Evolutionary conservation across 2,888 invertebrate genomes (phyloP).

Genomic region (Pilophorus perplexus): DNA sequence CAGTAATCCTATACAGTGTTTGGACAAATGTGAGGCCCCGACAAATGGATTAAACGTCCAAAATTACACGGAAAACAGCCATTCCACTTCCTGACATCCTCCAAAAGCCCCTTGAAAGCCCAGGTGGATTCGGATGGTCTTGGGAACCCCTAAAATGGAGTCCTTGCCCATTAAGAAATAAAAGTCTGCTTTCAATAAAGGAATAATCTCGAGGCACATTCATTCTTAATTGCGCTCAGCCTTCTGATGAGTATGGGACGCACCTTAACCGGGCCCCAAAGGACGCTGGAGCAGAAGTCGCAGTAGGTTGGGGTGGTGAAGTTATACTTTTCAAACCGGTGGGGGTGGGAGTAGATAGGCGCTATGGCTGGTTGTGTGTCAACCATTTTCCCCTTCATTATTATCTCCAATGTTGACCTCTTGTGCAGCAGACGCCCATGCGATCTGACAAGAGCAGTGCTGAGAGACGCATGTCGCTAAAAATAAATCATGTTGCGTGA

Average conservation of each 20-base stretch:
- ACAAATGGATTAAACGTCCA: too few species aligned
- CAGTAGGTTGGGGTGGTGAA: conserved; percentile 84
- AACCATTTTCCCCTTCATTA: conserved; percentile 75
- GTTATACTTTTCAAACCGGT: conserved; percentile 80
- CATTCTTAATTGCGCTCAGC: too few species aligned
- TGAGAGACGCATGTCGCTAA: conserved; percentile 80
- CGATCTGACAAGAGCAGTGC: conserved; percentile 79
- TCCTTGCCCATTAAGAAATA: too few species aligned
- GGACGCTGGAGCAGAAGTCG: conserved; percentile 81
- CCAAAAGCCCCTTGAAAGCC: too few species aligned
- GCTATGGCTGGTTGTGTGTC: conserved; percentile 51
- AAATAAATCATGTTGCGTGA: conserved; percentile 49
- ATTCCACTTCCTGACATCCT: too few species aligned
- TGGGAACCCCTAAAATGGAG: too few species aligned
- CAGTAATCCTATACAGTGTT: too few species aligned
- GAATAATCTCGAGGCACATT: too few species aligned
- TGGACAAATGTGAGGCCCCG: too few species aligned
- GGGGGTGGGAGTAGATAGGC: conserved; percentile 68
- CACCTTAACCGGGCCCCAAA: conserved; percentile 89
- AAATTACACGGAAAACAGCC: too few species aligned
- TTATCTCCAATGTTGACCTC: conserved; percentile 83
- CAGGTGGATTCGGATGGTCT: too few species aligned
- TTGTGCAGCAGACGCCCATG: conserved; percentile 84
- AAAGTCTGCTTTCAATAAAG: too few species aligned
- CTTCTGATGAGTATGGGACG: neutral